Evolutionary conservation across 2,888 invertebrate genomes (phyloP).

Genomic region (Calephelis perditalis): DNA sequence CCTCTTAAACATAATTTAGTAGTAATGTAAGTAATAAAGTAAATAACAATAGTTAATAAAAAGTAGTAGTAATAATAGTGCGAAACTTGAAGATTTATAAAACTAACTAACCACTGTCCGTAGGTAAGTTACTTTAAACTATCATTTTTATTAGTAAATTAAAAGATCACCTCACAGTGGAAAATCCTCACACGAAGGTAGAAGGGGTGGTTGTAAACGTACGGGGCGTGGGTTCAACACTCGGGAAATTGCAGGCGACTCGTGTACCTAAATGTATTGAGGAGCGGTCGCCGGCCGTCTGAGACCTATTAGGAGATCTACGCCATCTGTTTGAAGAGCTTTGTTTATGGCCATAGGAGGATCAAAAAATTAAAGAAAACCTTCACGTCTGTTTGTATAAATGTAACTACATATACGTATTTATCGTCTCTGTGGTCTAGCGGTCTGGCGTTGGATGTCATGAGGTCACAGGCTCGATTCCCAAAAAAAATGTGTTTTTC

Average conservation of each 20-base stretch:
- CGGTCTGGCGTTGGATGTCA: too few relatives aligned
- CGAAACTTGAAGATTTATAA: too few relatives aligned
- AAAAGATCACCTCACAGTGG: neutral
- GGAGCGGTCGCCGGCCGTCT: neutral
- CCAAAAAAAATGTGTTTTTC: too few relatives aligned
- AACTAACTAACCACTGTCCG: too few relatives aligned
- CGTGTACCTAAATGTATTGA: constrained; percentile 7
- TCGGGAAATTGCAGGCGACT: constrained; percentile 21
- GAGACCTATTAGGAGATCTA: constrained; percentile 6
- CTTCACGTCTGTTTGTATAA: neutral
- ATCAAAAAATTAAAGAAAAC: neutral
- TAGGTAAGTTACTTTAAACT: too few relatives aligned
- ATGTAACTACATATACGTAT: neutral
- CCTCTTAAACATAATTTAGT: too few relatives aligned
- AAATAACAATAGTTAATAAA: too few relatives aligned
- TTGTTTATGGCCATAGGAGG: neutral
- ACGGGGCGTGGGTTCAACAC: constrained; percentile 35
- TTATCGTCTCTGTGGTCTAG: too few relatives aligned
- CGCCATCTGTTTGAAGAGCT: constrained; percentile 6
- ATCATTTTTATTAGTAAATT: too few relatives aligned
- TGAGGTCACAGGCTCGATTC: too few relatives aligned
- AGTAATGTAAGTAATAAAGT: too few relatives aligned
- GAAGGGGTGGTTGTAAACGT: constrained; percentile 8
- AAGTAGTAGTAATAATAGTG: too few relatives aligned
- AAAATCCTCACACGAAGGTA: neutral